Conservation (phyloP, 1,140 invertebrate species). For the Chymomyza costata region DNA sequence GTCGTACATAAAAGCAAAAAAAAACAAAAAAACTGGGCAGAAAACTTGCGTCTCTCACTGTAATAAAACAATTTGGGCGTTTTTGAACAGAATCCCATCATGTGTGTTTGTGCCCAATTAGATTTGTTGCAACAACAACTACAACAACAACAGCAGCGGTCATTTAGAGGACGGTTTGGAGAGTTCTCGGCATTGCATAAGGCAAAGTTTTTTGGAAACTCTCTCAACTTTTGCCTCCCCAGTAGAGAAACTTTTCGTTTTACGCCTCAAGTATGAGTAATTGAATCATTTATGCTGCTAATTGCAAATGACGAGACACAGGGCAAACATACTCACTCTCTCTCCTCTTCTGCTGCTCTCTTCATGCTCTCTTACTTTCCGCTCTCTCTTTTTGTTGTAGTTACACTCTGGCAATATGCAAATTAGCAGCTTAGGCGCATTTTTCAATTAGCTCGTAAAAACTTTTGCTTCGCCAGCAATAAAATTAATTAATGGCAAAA, state of each 20-base stretch:
- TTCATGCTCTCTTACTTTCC: too few species aligned
- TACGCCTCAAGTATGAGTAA: slow-evolving; percentile 69
- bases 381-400: slow-evolving; percentile 1
- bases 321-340: neutral
- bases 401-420: slow-evolving; percentile 36
- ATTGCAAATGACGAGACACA: slow-evolving; percentile 39
- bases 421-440: slow-evolving; percentile 68
- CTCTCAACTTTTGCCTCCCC: too few species aligned
- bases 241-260: slow-evolving; percentile 56
- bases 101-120: slow-evolving; percentile 50
- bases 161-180: slow-evolving; percentile 48
- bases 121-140: slow-evolving; percentile 24
- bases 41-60: slow-evolving; percentile 45
- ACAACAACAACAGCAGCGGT: slow-evolving; percentile 28
- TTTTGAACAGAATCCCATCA: slow-evolving; percentile 21
- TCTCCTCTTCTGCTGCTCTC: neutral
- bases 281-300: slow-evolving; percentile 63
- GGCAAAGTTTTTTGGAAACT: slow-evolving; percentile 42
- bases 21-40: slow-evolving; percentile 23
- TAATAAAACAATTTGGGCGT: slow-evolving; percentile 67
- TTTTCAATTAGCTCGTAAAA: slow-evolving; percentile 61
- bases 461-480: slow-evolving; percentile 33
- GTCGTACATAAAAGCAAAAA: slow-evolving; percentile 9
- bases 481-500: slow-evolving; percentile 59
- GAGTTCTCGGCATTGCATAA: slow-evolving; percentile 5